Evolutionary conservation across 2,797 vertebrate genomes (phyloP).

Genomic region (Sebastolobus alascanus): DNA sequence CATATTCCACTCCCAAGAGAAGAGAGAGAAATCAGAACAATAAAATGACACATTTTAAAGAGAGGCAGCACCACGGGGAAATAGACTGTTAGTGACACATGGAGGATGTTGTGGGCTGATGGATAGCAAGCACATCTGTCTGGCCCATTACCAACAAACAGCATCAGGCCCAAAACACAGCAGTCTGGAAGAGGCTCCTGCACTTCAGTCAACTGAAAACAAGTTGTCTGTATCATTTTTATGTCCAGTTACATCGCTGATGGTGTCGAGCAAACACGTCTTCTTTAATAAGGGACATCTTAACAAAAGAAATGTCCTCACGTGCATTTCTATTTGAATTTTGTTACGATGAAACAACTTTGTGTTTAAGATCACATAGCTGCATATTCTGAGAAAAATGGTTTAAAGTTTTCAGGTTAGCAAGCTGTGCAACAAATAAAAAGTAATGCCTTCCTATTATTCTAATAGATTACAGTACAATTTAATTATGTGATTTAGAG

Average conservation of each 20-base stretch:
- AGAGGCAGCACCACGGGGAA: conserved; percentile 64
- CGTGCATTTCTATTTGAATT: background rate
- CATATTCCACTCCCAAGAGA: conserved; percentile 76
- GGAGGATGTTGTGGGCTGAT: conserved; percentile 66
- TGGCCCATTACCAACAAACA: conserved; percentile 61
- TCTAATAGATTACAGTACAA: background rate
- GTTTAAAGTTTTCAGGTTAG: background rate
- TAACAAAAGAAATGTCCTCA: background rate
- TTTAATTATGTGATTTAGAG: background rate
- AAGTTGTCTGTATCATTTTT: background rate
- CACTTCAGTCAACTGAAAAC: conserved; percentile 16
- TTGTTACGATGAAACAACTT: background rate
- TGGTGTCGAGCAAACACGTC: background rate
- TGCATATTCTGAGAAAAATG: background rate
- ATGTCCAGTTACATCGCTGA: background rate
- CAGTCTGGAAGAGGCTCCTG: conserved; percentile 16
- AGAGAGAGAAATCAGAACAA: conserved; percentile 71
- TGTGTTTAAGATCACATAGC: background rate
- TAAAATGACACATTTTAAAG: conserved; percentile 77
- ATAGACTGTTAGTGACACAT: conserved; percentile 63
- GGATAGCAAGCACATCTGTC: conserved; percentile 69
- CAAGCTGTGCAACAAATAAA: background rate
- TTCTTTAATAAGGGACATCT: background rate
- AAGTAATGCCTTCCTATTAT: background rate
- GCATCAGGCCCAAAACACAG: conserved; percentile 37